Percentiles rank a stretch among this genome's conserved stretches.
Conservation (phyloP, 2,113 vertebrate species). For the Eleginops maclovinus region DNA sequence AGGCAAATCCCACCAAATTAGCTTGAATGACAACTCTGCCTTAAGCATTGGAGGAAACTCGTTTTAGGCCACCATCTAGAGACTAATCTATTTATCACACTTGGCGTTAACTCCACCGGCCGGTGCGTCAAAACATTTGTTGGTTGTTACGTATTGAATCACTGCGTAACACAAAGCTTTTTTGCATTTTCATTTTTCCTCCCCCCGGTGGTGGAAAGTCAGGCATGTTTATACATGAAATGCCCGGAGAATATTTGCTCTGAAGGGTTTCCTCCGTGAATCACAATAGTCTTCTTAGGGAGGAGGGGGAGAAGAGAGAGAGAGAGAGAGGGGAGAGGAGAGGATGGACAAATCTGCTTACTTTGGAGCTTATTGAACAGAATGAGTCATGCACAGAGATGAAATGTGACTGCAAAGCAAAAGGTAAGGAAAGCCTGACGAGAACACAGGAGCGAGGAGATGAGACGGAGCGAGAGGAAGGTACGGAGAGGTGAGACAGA, state of each 20-base stretch:
- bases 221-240: slow-evolving; percentile 86
- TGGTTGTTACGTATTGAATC: slow-evolving; percentile 76
- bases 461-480: slow-evolving; percentile 58
- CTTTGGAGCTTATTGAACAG: slow-evolving; percentile 89
- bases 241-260: slow-evolving; percentile 84
- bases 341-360: slow-evolving; percentile 88
- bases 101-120: slow-evolving; percentile 80
- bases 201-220: slow-evolving; percentile 76
- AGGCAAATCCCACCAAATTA: slow-evolving; percentile 82
- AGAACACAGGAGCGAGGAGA: slow-evolving; percentile 54
- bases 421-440: slow-evolving; percentile 76
- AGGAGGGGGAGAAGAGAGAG: slow-evolving; percentile 44
- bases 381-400: slow-evolving; percentile 84
- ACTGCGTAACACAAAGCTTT: slow-evolving; percentile 70
- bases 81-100: slow-evolving; percentile 87
- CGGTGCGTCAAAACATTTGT: slow-evolving; percentile 71
- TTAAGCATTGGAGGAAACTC: slow-evolving; percentile 74
- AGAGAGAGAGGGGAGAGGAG: slow-evolving; percentile 49
- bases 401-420: slow-evolving; percentile 86
- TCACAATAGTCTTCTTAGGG: slow-evolving; percentile 86
- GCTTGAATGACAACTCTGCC: slow-evolving; percentile 75
- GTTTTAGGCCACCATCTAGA: slow-evolving; percentile 81
- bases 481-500: slow-evolving; percentile 68
- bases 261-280: slow-evolving; percentile 84
- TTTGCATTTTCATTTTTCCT: slow-evolving; percentile 53